Base-by-base conservation (phyloP, 2,797 vertebrate species). In the Anguilla anguilla region DNA sequence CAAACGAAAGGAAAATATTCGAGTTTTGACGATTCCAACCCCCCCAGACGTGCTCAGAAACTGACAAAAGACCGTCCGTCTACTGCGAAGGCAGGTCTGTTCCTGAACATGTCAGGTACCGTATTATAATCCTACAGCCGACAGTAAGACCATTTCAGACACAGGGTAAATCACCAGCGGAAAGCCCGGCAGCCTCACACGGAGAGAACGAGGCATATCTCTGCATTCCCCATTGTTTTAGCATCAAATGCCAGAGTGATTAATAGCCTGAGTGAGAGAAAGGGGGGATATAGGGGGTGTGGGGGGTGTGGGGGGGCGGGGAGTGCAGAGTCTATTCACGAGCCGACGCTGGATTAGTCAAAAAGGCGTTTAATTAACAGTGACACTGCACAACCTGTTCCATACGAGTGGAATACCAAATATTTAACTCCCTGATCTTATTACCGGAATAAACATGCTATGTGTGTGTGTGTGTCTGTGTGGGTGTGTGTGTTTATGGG, bases 331-430 rank as follows among this genome's bases (percentile, higher is more conserved):
- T 96, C 94, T 96, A 95, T 97, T 96, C 96, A 96, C 95, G 95
- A 95, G 94, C 95, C 94, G 94, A 94, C 92, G 94, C 94, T 94
- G 96, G 95, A 96, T 96, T 94, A 97, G 95, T 96, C 93, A 94
- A 96, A 95, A 96, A 95, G 39, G 87, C 94, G 94, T 96, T 96
- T 97, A 97, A 97, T 97, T 97, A 97, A 96, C 96, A 96, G 95
- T 96, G 96, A 97, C 97, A 96, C 94, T 94, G 94, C 95, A 95
- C 96, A 96, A 97, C 96, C 88, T 91, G 96, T 95, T 96, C 95
- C 91, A 67, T 95, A 94, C 0, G 94, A 95, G 93, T 90, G 88
- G 96, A 97, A 97, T 96, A 94, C 94, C 96, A 97, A 96, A 95
- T 95, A 94, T 95, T 95, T 94, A 95, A 95, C 96, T 96, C 94